A percentile compares a stretch with the other conserved stretches of the same genome.
phyloP scores from a whole-genome alignment of 1,140 invertebrate species.

The Littorina saxatilis region DNA sequence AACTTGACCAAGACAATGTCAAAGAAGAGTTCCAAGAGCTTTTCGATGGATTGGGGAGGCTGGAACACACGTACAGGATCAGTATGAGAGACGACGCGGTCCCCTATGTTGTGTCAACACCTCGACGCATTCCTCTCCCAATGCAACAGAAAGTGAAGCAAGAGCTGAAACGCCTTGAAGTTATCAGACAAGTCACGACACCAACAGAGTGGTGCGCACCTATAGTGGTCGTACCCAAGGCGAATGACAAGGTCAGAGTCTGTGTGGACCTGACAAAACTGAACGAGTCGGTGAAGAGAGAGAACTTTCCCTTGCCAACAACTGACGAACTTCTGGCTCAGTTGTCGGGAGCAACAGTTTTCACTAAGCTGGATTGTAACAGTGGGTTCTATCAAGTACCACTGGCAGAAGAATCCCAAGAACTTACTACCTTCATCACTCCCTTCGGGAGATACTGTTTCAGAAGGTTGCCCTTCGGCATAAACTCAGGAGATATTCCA shows the following conservation, averaged over 20 bases:
- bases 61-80: neutral
- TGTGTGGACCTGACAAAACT: neutral
- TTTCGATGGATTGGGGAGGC: neutral
- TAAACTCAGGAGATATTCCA: too few species aligned
- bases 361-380: neutral
- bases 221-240: neutral
- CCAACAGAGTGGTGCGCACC: slow-evolving; percentile 7
- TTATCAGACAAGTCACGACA: neutral
- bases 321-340: neutral
- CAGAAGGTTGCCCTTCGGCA: too few species aligned
- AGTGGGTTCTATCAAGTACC: neutral
- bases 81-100: neutral
- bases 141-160: neutral
- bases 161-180: neutral
- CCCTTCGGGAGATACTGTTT: too few species aligned
- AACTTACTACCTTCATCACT: neutral
- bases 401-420: neutral
- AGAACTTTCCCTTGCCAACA: neutral
- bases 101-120: neutral
- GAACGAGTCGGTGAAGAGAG: neutral
- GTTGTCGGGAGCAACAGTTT: neutral
- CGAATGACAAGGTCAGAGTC: neutral
- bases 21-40: neutral
- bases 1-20: neutral
- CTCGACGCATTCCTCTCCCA: neutral